Conservation (phyloP, 2,797 vertebrate species). For the Strix occidentalis region DNA sequence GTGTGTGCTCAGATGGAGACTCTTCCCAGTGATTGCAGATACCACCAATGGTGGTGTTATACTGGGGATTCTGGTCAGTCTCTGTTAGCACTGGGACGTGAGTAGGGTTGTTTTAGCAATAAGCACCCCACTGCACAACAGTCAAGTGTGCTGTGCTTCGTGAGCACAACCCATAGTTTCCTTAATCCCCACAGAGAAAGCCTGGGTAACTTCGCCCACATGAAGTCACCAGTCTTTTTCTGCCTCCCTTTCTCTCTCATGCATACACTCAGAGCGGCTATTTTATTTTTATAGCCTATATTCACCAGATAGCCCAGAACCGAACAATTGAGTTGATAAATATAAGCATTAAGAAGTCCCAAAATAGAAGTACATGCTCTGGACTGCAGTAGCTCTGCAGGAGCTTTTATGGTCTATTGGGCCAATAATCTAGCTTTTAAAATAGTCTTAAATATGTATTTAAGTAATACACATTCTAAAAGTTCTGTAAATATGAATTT, state of each 20-base stretch:
- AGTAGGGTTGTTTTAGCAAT: background rate
- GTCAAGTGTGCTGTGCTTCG: background rate
- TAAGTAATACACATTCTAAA: slow-evolving; percentile 41
- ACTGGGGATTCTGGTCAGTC: background rate
- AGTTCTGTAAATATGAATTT: slow-evolving; percentile 54
- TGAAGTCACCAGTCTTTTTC: background rate
- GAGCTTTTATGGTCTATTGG: slow-evolving; percentile 51
- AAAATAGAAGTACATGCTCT: slow-evolving; percentile 2
- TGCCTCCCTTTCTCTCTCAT: background rate
- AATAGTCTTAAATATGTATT: slow-evolving; percentile 49
- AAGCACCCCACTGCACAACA: rapidly evolving
- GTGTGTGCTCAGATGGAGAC: background rate
- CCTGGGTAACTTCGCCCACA: background rate
- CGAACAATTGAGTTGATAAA: slow-evolving; percentile 36
- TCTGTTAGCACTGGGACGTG: background rate
- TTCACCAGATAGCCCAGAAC: slow-evolving; percentile 7
- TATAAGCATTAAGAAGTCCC: slow-evolving; percentile 25
- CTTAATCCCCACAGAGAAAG: background rate
- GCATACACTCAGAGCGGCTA: background rate
- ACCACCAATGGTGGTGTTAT: too few relatives aligned
- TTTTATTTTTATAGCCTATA: background rate
- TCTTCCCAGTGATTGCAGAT: background rate
- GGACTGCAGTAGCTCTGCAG: slow-evolving; percentile 6
- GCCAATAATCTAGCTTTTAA: slow-evolving; percentile 60
- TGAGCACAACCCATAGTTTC: background rate